Conservation (phyloP, 2,888 invertebrate genomes). For the Andricus quercusramuli region DNA sequence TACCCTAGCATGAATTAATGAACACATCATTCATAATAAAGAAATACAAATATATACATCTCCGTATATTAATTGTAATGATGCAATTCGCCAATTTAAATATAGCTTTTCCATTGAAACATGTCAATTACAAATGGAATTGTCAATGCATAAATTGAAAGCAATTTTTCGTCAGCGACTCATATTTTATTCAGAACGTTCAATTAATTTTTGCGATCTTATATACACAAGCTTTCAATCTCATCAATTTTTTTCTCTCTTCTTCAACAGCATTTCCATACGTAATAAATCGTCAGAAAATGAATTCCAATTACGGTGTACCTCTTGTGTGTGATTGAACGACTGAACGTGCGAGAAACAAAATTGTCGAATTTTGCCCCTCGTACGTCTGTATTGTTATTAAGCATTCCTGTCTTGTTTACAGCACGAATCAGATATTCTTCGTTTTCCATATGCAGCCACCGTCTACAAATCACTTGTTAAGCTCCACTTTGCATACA, state of each 20-base stretch:
- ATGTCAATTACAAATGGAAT: slow-evolving; percentile 30
- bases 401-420: slow-evolving; percentile 11
- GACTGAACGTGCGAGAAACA: slow-evolving; percentile 4
- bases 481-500: not conserved
- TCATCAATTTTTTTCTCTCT: not conserved
- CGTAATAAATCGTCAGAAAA: slow-evolving; percentile 19
- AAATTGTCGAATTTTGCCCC: slow-evolving; percentile 15
- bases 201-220: slow-evolving; percentile 21
- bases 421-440: not conserved
- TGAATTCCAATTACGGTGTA: slow-evolving; percentile 30
- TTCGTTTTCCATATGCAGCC: slow-evolving; percentile 14
- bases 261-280: slow-evolving; percentile 1
- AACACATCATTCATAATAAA: not conserved
- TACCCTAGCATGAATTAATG: not conserved
- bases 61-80: not conserved
- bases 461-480: slow-evolving; percentile 13
- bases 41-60: not conserved
- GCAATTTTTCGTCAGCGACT: slow-evolving; percentile 13
- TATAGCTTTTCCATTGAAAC: not conserved
- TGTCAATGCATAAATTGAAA: slow-evolving; percentile 8
- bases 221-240: not conserved
- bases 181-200: slow-evolving; percentile 6
- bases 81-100: not conserved
- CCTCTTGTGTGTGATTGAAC: not conserved
- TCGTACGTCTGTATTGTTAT: not conserved